Base-by-base conservation (phyloP, 2,797 vertebrate genomes). In the Falco peregrinus region DNA sequence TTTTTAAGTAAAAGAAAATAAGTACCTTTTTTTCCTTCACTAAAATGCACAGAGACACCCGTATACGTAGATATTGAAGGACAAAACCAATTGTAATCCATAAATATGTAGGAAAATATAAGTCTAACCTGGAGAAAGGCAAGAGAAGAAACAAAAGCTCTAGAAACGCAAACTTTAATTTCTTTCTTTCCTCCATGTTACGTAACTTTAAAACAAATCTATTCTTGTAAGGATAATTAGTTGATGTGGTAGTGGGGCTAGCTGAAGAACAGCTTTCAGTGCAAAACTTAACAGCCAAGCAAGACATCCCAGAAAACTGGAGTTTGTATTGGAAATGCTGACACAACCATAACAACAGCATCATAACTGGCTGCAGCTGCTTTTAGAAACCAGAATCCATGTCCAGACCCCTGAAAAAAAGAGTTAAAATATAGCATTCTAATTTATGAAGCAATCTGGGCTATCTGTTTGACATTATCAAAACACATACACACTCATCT, bases 291-390 rank as follows among this genome's bases (percentile, higher is more conserved):
- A 93, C 91, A 92, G 63, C n/a, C 85, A 93, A 73, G 73, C 41
- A 26, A 96, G 93, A 96, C 84, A 93, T 76, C 63, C 61, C 63
- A 92, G 86, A 95, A 96, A 96, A 93, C 53, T 93, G 80, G 90
- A 93, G 75, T 96, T 96, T 95, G 94, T 95, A 89, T 83, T 89
- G 88, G 95, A 96, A 97, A 96, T 96, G 95, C 93, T 96, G 95
- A 96, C 94, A 94, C 92, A 93, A 96, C 71, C 16, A 13, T 92
- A 96, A 96, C 90, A 96, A 75, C 88, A 87, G 64, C 78, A 87
- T 87, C 94, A 91, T 95, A 95, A 95, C 94, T 90, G 90, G 71
- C 78, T 95, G 88, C 96, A 96, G 93, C 70, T 93, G 90, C 87
- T 95, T 83, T 95, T 84, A 85, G 68, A 93, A 95, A 95, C 29